Percentiles rank a stretch among this genome's conserved stretches.
Conservation (phyloP, 2,888 invertebrate genomes). For the Parnassius orleans region DNA sequence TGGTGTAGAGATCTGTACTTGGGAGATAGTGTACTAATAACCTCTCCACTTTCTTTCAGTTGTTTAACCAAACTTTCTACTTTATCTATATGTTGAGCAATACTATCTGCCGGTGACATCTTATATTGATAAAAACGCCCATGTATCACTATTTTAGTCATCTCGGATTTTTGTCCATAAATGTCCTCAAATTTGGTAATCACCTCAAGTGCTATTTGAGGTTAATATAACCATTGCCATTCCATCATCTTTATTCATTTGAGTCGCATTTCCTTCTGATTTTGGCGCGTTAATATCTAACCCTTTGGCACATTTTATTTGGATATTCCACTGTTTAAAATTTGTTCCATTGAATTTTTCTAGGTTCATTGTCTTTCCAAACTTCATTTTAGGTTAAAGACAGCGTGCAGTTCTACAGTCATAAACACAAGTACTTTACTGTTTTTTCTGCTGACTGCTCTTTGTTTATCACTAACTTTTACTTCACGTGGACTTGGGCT, state of each 20-base stretch:
- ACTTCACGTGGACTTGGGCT: too few relatives aligned
- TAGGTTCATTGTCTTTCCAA: background rate
- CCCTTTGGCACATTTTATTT: background rate
- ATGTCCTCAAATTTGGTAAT: background rate
- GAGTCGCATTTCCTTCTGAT: too few relatives aligned
- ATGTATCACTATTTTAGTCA: background rate
- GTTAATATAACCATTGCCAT: too few relatives aligned
- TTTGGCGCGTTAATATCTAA: background rate
- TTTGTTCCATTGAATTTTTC: background rate
- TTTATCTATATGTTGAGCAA: constrained; percentile 1
- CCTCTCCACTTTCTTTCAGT: background rate
- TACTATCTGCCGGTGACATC: constrained; percentile 2
- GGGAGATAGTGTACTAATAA: too few relatives aligned
- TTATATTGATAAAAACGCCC: background rate
- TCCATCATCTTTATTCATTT: too few relatives aligned
- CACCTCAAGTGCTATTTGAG: background rate
- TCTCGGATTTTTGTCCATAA: background rate
- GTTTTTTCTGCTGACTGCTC: too few relatives aligned
- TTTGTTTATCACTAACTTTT: too few relatives aligned
- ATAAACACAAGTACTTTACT: background rate
- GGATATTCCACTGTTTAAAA: background rate
- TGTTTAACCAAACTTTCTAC: constrained; percentile 4
- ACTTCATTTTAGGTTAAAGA: background rate
- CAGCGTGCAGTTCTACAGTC: background rate
- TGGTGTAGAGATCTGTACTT: too few relatives aligned